A percentile compares a stretch with the other conserved stretches of the same genome.
These are phyloP conservation scores for Cephalopterus ornatus DNA, from an alignment of 2,113 vertebrate species.

Conservation along the genomic window DNA sequence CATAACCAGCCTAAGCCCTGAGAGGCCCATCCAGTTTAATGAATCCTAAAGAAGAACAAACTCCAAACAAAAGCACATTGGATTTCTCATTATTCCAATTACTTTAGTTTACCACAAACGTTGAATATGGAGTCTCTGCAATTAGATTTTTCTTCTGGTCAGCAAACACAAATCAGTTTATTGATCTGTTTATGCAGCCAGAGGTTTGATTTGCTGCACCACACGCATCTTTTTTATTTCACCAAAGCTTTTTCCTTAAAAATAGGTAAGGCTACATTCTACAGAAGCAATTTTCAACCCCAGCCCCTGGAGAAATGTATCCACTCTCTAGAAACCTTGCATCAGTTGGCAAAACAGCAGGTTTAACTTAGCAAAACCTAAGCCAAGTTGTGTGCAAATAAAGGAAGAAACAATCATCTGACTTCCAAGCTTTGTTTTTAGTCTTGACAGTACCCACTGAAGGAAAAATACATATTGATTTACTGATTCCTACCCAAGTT, in stretches of 20 bases:
- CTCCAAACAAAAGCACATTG: constrained; percentile 32
- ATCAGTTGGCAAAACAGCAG: neutral
- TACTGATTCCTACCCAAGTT: neutral
- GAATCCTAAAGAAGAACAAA: constrained; percentile 39
- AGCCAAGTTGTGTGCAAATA: neutral
- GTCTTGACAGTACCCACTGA: neutral
- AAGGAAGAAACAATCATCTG: neutral
- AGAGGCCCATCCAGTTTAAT: neutral
- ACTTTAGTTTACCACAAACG: neutral
- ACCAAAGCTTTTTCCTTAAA: neutral
- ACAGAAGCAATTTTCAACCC: neutral
- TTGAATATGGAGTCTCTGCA: neutral
- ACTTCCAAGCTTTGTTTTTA: neutral
- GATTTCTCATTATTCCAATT: constrained; percentile 67
- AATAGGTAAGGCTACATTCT: neutral
- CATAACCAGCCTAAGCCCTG: neutral
- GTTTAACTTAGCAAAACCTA: neutral
- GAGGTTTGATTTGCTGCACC: constrained; percentile 10
- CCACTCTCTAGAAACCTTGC: neutral
- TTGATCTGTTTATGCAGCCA: constrained; percentile 60
- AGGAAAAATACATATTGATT: neutral
- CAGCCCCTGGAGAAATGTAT: neutral
- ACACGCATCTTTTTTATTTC: neutral
- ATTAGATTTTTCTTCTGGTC: constrained; percentile 57
- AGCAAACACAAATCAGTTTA: constrained; percentile 54